phyloP scores from a whole-genome alignment of 2,797 vertebrate genomes.

The Rallus crepitans region DNA sequence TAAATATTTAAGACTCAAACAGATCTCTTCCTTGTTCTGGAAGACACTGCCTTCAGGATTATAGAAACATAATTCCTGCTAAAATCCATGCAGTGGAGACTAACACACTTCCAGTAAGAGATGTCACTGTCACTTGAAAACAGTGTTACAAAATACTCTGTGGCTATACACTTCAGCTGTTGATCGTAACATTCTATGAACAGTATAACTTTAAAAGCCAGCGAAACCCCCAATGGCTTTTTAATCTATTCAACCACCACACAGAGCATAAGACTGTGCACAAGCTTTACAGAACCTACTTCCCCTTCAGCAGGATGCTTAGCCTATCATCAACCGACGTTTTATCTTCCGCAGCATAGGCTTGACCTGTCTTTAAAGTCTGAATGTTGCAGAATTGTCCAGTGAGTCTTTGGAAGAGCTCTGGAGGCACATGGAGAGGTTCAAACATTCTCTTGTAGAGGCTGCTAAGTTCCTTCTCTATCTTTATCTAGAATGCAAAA shows the following conservation, averaged over 20 bases:
- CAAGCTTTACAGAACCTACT: constrained; percentile 81
- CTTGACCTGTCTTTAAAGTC: constrained; percentile 90
- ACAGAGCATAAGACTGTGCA: neutral
- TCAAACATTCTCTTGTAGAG: constrained; percentile 95
- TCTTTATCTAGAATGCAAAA: constrained; percentile 89
- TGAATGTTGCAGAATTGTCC: constrained; percentile 97
- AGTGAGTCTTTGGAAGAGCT: constrained; percentile 93
- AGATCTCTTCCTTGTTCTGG: neutral
- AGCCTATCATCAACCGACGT: constrained; percentile 96
- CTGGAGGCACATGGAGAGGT: constrained; percentile 92
- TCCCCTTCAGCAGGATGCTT: constrained; percentile 97
- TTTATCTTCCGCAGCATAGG: constrained; percentile 95
- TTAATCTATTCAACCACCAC: neutral
- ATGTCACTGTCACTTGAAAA: neutral
- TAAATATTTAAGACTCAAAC: neutral
- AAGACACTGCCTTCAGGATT: neutral
- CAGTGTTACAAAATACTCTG: neutral
- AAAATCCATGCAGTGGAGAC: neutral
- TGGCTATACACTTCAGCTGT: neutral
- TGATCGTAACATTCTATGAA: neutral
- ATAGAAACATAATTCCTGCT: neutral
- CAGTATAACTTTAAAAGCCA: neutral
- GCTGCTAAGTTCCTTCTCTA: constrained; percentile 90
- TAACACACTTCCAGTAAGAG: neutral
- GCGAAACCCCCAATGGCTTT: neutral